A percentile compares a stretch with the other conserved stretches of the same genome.
Evolutionary conservation across 2,797 vertebrate species (phyloP).

Genomic region (Craterocephalus amniculus): DNA sequence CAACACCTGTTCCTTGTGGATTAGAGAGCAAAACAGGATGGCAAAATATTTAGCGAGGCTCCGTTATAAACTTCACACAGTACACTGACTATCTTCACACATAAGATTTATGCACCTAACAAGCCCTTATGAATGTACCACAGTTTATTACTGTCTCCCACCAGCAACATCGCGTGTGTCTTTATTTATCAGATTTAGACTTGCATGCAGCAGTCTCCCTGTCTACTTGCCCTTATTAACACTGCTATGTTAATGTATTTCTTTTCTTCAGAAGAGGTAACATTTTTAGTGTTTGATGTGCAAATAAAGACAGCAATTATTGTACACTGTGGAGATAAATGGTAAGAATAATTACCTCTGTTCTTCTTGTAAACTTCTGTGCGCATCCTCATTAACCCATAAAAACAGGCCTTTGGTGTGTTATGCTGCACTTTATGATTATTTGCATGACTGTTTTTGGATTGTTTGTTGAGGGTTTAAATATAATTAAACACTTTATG

Average conservation of each 20-base stretch:
- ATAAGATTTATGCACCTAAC: constrained; percentile 8
- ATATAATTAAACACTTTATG: constrained; percentile 36
- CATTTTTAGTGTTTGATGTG: constrained; percentile 59
- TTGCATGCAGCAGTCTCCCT: constrained; percentile 10
- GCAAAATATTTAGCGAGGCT: constrained; percentile 24
- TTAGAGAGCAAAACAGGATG: constrained; percentile 58
- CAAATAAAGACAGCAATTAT: constrained; percentile 64
- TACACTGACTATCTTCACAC: constrained; percentile 1
- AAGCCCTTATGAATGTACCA: constrained; percentile 8
- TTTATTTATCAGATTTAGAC: constrained; percentile 38
- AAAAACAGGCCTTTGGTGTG: constrained; percentile 32
- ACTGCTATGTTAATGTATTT: constrained; percentile 15
- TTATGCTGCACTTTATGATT: constrained; percentile 14
- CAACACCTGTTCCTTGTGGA: constrained; percentile 72
- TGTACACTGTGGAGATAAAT: constrained; percentile 52
- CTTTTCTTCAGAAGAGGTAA: constrained; percentile 27
- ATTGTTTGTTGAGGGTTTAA: constrained; percentile 29
- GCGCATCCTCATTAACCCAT: constrained; percentile 43
- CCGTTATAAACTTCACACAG: constrained; percentile 13
- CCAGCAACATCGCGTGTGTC: constrained; percentile 6
- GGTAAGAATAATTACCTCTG: constrained; percentile 49
- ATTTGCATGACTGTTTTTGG: constrained; percentile 40
- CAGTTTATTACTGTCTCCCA: constrained; percentile 33
- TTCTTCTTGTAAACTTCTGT: constrained; percentile 49
- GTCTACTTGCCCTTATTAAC: constrained; percentile 36